Base-by-base conservation (phyloP, 2,113 vertebrate species). In the Apaloderma vittatum region DNA sequence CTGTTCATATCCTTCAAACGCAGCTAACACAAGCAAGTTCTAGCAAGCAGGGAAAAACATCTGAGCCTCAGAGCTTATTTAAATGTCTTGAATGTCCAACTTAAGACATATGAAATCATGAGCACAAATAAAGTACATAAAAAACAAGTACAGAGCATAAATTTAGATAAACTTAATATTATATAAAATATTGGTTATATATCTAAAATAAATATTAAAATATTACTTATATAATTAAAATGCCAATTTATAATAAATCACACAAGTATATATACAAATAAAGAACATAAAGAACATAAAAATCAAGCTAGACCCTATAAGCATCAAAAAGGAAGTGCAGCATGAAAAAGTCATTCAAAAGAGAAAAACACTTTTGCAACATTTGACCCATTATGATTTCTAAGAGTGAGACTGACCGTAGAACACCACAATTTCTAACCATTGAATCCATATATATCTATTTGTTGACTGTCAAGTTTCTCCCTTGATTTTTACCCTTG, bases 371-470 rank as follows among this genome's bases (percentile, higher is more conserved):
- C 4, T 46, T 72, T 16, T 34, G 54, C 32, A 70, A 29, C 11
- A 20, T 21, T 45, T 70, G n/a, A 21, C 17, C 13, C 17, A 3
- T 36, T 52, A 27, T 5, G 15, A 55, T 34, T 77, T 68, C 45
- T 75, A 48, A 82, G 70, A 75, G n/a, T 0, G 0, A 70, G 59
- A 62, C 32, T 68, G 57, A 68, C 19, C 7, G 36, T 0, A 76
- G 37, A 73, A 20, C 15, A 65, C 6, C n/a, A 48, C 10, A 52
- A 29, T 65, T 48, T 29, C 16, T 16, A 65, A 74, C 4, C 12
- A 66, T 49, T 70, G 16, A 20, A 8, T 13, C 27, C 66, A 54
- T 9, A 66, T 34, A 29, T 57, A 73, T 30, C 8, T 63, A 26
- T 63, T 37, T 18, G 32, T 51, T 3, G 0, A 40, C 22, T 66